Conservation (phyloP, 1,140 invertebrate genomes). For the Kradibia gibbosae region DNA sequence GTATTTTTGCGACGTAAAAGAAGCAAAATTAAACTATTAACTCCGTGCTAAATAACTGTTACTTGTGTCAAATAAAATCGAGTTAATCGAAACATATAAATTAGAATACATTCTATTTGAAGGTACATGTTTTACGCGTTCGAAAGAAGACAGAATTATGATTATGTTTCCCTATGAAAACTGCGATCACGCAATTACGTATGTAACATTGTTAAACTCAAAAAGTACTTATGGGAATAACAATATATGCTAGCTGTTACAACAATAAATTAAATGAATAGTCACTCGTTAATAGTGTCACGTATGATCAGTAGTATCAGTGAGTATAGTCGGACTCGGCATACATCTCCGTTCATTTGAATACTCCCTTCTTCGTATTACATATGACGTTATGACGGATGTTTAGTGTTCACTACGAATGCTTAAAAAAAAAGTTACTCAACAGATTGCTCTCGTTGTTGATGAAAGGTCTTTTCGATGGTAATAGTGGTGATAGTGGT, state of each 20-base stretch:
- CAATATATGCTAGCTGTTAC: neutral
- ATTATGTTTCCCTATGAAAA: too few species aligned
- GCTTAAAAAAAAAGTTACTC: neutral
- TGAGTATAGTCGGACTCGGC: slow-evolving; percentile 33
- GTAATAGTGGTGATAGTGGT: too few species aligned
- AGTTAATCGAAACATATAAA: too few species aligned
- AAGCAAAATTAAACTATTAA: too few species aligned
- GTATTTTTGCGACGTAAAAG: too few species aligned
- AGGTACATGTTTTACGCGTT: too few species aligned
- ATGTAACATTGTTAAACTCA: too few species aligned
- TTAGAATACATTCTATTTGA: too few species aligned
- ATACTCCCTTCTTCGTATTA: neutral
- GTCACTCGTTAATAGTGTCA: slow-evolving; percentile 5
- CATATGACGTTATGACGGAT: neutral
- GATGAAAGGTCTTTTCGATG: neutral
- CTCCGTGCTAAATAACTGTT: too few species aligned
- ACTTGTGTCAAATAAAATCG: too few species aligned
- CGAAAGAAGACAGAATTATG: too few species aligned
- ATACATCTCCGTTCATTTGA: neutral
- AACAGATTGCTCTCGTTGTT: neutral
- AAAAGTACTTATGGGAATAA: neutral
- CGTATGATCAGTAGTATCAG: slow-evolving; percentile 34
- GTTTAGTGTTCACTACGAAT: neutral
- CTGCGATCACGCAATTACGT: too few species aligned
- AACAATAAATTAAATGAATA: neutral